Base-by-base conservation (phyloP, 2,113 vertebrate species). In the Ellobius talpinus region DNA sequence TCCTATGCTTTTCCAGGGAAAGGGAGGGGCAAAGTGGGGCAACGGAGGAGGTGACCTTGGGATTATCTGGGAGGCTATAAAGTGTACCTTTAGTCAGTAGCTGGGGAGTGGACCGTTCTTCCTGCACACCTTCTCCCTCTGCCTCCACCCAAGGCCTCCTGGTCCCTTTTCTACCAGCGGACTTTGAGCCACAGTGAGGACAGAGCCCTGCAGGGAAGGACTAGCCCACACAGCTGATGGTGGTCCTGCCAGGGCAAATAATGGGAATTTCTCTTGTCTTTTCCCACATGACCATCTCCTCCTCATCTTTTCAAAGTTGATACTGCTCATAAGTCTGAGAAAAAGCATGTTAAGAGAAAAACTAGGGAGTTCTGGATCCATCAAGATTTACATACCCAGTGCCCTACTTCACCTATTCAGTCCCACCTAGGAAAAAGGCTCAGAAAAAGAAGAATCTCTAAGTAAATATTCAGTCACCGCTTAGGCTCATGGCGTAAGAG, bases 51-150 rank as follows among this genome's bases (percentile, higher is more conserved):
- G 68, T 97, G 98, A 97, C 97, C 97, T 98, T 97, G 96, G 93
- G 82, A 96, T 95, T 96, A 85, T 95, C 95, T 65, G 79, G 90
- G 93, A 96, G 66, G 92, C 92, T 94, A 91, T 96, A 98, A 98
- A 97, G 84, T 78, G 26, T 87, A 97, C 96, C 97, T 97, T 96
- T 95, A 78, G 95, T 74, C 95, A 68, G 82, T 74, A 91, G 76
- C 87, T 77, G 39, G 92, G 97, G 63, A 96, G 88, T 86, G 39
- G 88, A 93, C 42, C 61, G 79, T 31, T 66, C 86, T 97, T 95
- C 79, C 73, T 1, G 68, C 47, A 88, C 9, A 93, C 93, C 89
- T 94, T 97, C 50, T 92, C 33, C 65, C 72, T 86, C 63, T 50
- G 77, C n/a, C 89, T 79, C 86, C 87, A 93, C 81, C 76, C 90